A percentile compares a stretch with the other conserved stretches of the same genome.
phyloP scores from a whole-genome alignment of 2,888 invertebrate species.

The Parnassius orleans region DNA sequence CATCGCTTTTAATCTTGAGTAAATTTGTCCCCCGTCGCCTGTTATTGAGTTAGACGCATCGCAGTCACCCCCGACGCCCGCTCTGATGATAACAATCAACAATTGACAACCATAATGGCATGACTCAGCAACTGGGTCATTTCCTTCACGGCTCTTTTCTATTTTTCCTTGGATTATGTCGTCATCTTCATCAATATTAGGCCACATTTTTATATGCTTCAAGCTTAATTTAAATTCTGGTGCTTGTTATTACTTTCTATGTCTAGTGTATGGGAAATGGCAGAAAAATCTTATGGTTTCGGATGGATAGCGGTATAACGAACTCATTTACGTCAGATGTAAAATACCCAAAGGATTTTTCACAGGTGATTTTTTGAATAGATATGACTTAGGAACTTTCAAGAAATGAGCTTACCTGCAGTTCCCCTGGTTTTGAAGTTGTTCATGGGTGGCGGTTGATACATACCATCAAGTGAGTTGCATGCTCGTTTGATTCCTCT shows the following conservation, averaged over 20 bases:
- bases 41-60: constrained; percentile 37
- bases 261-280: too few relatives aligned
- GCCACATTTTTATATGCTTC: background rate
- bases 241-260: background rate
- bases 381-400: too few relatives aligned
- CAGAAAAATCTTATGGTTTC: too few relatives aligned
- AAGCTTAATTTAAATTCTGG: background rate
- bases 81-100: constrained; percentile 44
- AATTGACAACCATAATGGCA: constrained; percentile 36
- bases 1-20: constrained; percentile 53
- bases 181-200: constrained; percentile 14
- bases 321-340: too few relatives aligned
- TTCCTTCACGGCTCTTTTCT: constrained; percentile 22
- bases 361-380: too few relatives aligned
- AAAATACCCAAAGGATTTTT: too few relatives aligned
- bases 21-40: constrained; percentile 49
- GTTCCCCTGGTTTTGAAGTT: too few relatives aligned
- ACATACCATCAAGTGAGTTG: too few relatives aligned
- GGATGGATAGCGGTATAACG: too few relatives aligned
- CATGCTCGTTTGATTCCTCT: too few relatives aligned
- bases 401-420: too few relatives aligned
- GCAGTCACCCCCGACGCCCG: constrained; percentile 33
- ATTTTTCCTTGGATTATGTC: constrained; percentile 19
- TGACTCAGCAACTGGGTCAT: constrained; percentile 24
- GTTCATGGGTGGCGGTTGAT: too few relatives aligned